Percentiles rank a stretch among this genome's conserved stretches.
Evolutionary conservation across 2,797 vertebrate species (phyloP).

Genomic region (Sebastes iracundus): DNA sequence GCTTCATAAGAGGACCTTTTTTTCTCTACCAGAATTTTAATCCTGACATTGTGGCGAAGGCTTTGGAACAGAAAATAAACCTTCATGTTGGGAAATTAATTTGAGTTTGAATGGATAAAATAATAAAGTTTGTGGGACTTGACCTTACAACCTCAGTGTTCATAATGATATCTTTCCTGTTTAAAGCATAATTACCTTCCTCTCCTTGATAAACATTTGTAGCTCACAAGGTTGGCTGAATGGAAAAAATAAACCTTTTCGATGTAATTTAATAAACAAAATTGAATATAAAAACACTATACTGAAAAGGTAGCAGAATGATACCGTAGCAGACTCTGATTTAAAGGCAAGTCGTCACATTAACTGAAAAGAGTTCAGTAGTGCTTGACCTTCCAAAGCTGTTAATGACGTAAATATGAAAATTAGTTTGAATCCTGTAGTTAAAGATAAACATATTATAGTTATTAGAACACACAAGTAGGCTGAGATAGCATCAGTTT

Average conservation of each 20-base stretch:
- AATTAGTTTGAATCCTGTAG: neutral
- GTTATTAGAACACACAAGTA: neutral
- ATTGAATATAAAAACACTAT: neutral
- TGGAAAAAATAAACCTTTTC: neutral
- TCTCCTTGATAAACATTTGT: neutral
- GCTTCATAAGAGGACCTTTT: neutral
- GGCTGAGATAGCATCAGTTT: too few relatives aligned
- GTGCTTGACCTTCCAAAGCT: neutral
- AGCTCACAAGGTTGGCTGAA: neutral
- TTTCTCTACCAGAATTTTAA: neutral
- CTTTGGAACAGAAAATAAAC: too few relatives aligned
- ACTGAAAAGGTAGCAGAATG: neutral
- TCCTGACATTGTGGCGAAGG: neutral
- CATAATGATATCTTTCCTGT: neutral
- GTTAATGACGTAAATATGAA: neutral
- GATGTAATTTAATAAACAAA: neutral
- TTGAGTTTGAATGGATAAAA: neutral
- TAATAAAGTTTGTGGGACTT: neutral
- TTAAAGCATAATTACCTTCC: neutral
- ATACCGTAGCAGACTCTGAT: neutral
- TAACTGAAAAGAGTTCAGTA: neutral
- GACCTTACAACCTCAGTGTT: neutral
- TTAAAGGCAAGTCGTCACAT: neutral
- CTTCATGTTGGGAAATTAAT: too few relatives aligned
- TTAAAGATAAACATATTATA: neutral